phyloP scores from a whole-genome alignment of 2,113 vertebrate species.

The Tricholaema leucomelas region DNA sequence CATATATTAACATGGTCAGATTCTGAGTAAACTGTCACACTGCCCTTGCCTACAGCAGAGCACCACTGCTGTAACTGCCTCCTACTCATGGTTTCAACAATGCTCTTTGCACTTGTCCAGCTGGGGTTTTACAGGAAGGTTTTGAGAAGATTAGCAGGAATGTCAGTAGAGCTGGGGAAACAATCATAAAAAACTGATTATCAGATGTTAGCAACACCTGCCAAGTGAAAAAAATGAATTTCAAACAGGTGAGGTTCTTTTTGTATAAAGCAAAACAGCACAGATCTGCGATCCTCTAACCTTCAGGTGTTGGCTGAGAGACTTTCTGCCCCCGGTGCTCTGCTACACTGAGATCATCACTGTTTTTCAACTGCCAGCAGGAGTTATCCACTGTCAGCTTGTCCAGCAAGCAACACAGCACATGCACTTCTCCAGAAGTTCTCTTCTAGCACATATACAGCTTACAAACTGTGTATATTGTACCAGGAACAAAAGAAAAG shows the following conservation, averaged over 20 bases:
- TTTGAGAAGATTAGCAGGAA: not conserved
- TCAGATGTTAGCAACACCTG: not conserved
- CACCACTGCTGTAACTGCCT: not conserved
- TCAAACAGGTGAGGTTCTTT: rapidly evolving
- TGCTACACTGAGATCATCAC: not conserved
- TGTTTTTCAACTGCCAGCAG: not conserved
- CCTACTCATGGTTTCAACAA: not conserved
- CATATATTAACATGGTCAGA: not conserved
- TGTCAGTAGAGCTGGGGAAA: not conserved
- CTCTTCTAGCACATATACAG: not conserved
- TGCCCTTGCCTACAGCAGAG: not conserved
- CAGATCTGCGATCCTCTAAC: not conserved
- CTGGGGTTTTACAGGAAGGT: not conserved
- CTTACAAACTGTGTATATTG: not conserved
- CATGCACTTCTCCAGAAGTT: not conserved
- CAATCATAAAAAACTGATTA: not conserved
- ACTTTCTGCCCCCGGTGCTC: not conserved
- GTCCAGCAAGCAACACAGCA: not conserved
- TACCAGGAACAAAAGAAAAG: not conserved
- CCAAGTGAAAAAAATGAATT: not conserved
- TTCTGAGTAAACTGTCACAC: not conserved
- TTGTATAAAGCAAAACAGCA: not conserved
- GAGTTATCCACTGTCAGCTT: not conserved
- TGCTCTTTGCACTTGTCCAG: not conserved
- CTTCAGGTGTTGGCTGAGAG: not conserved